These are phyloP conservation scores for Procapra przewalskii DNA, from an alignment of 2,113 vertebrate species.

Conservation along the genomic window DNA sequence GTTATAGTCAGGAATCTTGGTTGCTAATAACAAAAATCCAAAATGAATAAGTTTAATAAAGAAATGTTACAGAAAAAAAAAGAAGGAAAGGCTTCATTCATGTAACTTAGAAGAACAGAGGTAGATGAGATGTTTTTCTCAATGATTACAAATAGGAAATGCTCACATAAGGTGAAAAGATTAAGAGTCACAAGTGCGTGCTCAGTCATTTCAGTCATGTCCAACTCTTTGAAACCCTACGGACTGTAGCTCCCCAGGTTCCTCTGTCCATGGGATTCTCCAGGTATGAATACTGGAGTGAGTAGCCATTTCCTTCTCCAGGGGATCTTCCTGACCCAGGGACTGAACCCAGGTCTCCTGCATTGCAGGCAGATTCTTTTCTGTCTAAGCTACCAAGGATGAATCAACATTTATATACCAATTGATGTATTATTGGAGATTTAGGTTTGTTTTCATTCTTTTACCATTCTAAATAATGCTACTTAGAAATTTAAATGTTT, in stretches of 20 bases:
- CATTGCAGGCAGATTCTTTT: neutral
- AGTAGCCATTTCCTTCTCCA: neutral
- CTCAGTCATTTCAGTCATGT: neutral
- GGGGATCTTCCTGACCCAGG: neutral
- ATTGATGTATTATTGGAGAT: neutral
- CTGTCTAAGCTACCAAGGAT: neutral
- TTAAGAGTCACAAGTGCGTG: neutral
- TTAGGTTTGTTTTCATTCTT: neutral
- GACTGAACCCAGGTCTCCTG: neutral
- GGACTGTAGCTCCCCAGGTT: neutral
- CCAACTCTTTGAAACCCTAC: neutral
- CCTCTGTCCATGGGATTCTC: neutral
- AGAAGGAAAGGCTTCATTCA: neutral
- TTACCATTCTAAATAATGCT: neutral
- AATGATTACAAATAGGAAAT: neutral
- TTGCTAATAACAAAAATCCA: neutral
- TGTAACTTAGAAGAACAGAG: neutral
- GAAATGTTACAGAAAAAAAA: neutral
- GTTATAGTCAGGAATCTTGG: neutral
- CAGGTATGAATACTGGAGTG: neutral
- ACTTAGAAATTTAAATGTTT: neutral
- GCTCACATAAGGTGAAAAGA: neutral
- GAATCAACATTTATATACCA: neutral
- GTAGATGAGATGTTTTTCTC: neutral
- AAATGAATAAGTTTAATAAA: slow-evolving; percentile 3